phyloP scores from a whole-genome alignment of 2,888 invertebrate species.

The Parnassius glacialis region DNA sequence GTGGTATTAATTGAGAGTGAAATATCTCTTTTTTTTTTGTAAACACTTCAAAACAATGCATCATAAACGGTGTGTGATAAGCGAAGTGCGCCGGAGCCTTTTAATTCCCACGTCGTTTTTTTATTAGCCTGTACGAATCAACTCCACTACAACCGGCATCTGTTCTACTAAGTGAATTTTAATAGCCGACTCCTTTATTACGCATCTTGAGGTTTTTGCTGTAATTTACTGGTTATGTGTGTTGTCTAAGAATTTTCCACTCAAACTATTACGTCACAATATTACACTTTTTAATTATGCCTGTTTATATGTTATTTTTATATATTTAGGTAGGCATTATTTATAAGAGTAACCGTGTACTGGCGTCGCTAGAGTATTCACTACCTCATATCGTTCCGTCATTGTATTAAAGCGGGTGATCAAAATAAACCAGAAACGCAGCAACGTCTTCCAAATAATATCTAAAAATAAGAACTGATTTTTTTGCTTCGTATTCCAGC shows the following conservation, averaged over 20 bases:
- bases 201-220: slow-evolving; percentile 35
- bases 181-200: slow-evolving; percentile 56
- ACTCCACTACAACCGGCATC: neutral
- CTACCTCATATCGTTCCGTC: too few relatives aligned
- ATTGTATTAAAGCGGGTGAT: too few relatives aligned
- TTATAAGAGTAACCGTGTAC: too few relatives aligned
- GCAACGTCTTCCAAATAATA: too few relatives aligned
- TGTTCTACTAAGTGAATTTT: slow-evolving; percentile 51
- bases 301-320: too few relatives aligned
- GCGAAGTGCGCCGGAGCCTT: neutral
- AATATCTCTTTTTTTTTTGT: too few relatives aligned
- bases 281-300: slow-evolving; percentile 24
- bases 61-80: slow-evolving; percentile 23
- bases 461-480: too few relatives aligned
- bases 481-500: too few relatives aligned
- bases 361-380: too few relatives aligned
- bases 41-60: slow-evolving; percentile 3
- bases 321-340: too few relatives aligned
- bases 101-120: slow-evolving; percentile 12
- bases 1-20: too few relatives aligned
- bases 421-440: too few relatives aligned
- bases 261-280: slow-evolving; percentile 26
- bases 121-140: neutral
- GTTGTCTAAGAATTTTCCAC: neutral
- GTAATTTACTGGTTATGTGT: slow-evolving; percentile 10